Evolutionary conservation across 1,140 invertebrate genomes (phyloP).

Genomic region (Episyrphus balteatus): DNA sequence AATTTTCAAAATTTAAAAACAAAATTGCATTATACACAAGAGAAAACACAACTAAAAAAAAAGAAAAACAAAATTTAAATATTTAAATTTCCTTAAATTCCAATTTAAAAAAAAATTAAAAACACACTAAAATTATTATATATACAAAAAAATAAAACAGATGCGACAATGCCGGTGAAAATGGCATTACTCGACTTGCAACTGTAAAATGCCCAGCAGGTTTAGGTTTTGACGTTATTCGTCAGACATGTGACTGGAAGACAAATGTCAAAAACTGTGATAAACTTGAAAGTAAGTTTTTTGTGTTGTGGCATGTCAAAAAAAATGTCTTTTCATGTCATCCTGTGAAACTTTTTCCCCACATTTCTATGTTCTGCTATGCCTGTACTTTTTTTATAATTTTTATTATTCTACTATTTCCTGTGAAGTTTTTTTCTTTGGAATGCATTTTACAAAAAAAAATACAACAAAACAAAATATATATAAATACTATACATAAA

Average conservation of each 20-base stretch:
- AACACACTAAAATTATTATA: background rate
- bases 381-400: no score
- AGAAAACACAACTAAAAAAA: background rate
- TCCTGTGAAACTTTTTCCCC: background rate
- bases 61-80: background rate
- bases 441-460: background rate
- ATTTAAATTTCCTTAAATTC: background rate
- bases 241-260: conserved; percentile 94
- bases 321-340: background rate
- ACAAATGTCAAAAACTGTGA: conserved; percentile 91
- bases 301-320: background rate
- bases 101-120: conserved; percentile 3
- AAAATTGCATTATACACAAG: background rate
- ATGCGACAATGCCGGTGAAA: conserved; percentile 81
- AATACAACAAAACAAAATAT: background rate
- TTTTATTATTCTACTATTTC: background rate
- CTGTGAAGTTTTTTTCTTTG: background rate
- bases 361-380: background rate
- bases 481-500: background rate
- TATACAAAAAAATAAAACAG: conserved; percentile 39
- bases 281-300: conserved; percentile 79
- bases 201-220: conserved; percentile 79
- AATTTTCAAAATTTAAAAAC: background rate
- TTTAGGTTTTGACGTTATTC: conserved; percentile 86
- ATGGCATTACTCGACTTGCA: conserved; percentile 71